Evolutionary conservation across 2,113 vertebrate species (phyloP).

Genomic region (Antennarius striatus): DNA sequence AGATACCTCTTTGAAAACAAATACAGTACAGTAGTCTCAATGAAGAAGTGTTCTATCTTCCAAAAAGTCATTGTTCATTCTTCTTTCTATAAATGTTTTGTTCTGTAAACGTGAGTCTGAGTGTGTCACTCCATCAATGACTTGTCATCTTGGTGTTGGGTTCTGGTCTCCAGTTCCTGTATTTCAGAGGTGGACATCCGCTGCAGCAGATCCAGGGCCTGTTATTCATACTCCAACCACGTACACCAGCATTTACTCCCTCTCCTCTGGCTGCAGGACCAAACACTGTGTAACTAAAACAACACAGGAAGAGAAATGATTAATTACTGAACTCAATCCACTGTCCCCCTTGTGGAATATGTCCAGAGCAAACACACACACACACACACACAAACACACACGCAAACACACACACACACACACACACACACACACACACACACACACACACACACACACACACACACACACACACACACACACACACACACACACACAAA

Average conservation of each 20-base stretch:
- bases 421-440: background rate
- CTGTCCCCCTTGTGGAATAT: background rate
- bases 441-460: constrained; percentile 22
- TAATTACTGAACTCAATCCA: constrained; percentile 33
- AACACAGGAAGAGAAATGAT: constrained; percentile 17
- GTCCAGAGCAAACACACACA: background rate
- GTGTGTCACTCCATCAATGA: background rate
- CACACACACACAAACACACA: constrained; percentile 16
- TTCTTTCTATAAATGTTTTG: background rate
- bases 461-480: background rate
- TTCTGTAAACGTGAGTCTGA: too few relatives aligned
- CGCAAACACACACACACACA: constrained; percentile 1
- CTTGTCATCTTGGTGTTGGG: background rate
- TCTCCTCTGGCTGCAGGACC: constrained; percentile 32
- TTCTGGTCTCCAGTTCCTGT: constrained; percentile 12
- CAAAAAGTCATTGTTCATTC: too few relatives aligned
- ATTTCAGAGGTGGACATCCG: constrained; percentile 43
- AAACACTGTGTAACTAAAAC: background rate
- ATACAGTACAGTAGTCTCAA: too few relatives aligned
- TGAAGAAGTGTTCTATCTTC: too few relatives aligned
- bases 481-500: constrained; percentile 22
- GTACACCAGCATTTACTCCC: constrained; percentile 49
- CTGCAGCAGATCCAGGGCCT: constrained; percentile 42
- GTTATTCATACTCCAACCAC: constrained; percentile 59
- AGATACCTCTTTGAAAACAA: too few relatives aligned